Conservation (phyloP, 2,113 vertebrate genomes). For the Tricholaema leucomelas region DNA sequence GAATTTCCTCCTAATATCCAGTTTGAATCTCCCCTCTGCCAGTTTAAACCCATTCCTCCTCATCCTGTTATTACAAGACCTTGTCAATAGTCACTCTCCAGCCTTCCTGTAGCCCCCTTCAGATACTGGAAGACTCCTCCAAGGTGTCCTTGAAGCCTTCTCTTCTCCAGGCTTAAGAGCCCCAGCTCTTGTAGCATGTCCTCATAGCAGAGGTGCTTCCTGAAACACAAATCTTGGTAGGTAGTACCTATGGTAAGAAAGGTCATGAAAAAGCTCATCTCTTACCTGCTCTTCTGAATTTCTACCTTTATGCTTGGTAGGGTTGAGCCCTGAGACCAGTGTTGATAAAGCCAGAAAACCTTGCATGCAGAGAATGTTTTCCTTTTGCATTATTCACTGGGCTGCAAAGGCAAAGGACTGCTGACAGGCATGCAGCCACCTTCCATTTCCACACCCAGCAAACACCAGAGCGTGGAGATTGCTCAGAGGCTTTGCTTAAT, state of each 20-base stretch:
- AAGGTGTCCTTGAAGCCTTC: too few species aligned
- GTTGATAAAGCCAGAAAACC: not conserved
- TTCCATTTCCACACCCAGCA: not conserved
- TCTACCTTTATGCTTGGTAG: not conserved
- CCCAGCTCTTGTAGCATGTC: too few species aligned
- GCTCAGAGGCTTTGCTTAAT: not conserved
- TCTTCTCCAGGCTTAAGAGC: too few species aligned
- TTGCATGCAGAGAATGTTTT: not conserved
- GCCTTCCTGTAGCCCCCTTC: too few species aligned
- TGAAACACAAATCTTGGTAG: not conserved
- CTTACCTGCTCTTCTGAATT: not conserved
- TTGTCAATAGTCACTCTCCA: too few species aligned
- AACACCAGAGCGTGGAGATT: not conserved
- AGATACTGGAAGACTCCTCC: too few species aligned
- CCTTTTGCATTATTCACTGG: not conserved
- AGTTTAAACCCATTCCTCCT: too few species aligned
- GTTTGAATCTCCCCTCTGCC: too few species aligned
- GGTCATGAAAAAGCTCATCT: not conserved
- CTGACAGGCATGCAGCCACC: not conserved
- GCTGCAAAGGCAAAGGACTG: not conserved
- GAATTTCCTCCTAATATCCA: too few species aligned
- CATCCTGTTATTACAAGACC: too few species aligned
- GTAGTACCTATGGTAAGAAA: not conserved
- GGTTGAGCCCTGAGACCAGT: not conserved
- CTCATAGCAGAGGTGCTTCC: too few species aligned